These are phyloP conservation scores for Eidolon dupreanum DNA, from an alignment of 2,797 vertebrate genomes.

Conservation along the genomic window DNA sequence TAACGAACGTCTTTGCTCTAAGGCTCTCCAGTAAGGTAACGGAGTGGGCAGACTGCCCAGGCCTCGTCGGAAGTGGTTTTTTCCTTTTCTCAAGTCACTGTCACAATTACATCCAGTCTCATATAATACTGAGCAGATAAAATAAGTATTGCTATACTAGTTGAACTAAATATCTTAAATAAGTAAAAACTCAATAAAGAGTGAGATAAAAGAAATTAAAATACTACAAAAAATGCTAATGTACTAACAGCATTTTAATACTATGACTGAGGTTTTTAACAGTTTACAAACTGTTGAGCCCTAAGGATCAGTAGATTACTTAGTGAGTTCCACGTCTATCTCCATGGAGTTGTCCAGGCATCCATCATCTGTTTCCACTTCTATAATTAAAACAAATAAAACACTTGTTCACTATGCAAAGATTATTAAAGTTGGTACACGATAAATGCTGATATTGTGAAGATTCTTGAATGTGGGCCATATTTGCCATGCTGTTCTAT, in stretches of 20 bases:
- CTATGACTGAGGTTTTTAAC: neutral
- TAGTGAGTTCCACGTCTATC: neutral
- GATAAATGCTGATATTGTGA: neutral
- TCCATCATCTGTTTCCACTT: neutral
- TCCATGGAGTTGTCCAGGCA: neutral
- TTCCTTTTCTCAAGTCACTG: neutral
- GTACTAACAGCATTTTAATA: neutral
- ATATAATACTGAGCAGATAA: neutral
- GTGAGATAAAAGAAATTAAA: conserved; percentile 34
- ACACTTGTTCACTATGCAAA: neutral
- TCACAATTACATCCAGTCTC: neutral
- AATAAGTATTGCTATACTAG: neutral
- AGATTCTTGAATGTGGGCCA: neutral
- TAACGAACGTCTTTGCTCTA: neutral
- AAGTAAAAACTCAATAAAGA: neutral
- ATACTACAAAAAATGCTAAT: neutral
- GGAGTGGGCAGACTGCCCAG: neutral
- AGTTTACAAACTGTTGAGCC: neutral
- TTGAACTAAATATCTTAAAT: neutral
- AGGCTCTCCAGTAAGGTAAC: neutral
- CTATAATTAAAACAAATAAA: conserved; percentile 54
- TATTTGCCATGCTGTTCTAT: neutral
- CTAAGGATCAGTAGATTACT: conserved; percentile 50
- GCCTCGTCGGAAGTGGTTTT: neutral
- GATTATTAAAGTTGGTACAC: neutral